phyloP scores from a whole-genome alignment of 53 echinoderm and acorn worm species.

The Stichopus horrens region DNA sequence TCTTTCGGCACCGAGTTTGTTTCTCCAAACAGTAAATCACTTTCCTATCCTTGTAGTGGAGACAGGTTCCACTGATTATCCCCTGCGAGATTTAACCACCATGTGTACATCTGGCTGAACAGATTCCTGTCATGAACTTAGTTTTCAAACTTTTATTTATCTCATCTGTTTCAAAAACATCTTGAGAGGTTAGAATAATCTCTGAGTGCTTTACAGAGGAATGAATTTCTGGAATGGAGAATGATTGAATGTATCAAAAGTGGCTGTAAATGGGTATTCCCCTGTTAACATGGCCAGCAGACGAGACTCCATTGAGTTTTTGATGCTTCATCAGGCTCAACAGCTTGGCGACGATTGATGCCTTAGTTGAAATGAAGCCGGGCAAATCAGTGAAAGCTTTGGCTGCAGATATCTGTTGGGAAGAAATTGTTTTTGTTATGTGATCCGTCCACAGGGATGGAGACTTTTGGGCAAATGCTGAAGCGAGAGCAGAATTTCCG shows the following conservation, averaged over 20 bases:
- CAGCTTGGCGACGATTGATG: conserved; percentile 6
- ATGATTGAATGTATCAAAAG: background rate
- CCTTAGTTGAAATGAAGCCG: background rate
- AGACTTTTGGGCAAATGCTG: background rate
- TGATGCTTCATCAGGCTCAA: background rate
- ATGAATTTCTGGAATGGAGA: background rate
- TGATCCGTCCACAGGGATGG: conserved; percentile 7
- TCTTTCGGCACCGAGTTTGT: too few relatives aligned
- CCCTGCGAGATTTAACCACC: too few relatives aligned
- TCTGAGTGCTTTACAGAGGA: background rate
- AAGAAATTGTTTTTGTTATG: conserved; percentile 12
- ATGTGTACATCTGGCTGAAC: too few relatives aligned
- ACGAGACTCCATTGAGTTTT: background rate
- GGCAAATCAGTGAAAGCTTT: background rate
- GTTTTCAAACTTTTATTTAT: background rate
- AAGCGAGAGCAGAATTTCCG: background rate
- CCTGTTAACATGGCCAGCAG: conserved; percentile 6
- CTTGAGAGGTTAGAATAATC: too few relatives aligned
- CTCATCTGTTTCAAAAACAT: background rate
- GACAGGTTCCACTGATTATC: too few relatives aligned
- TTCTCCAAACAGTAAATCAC: background rate
- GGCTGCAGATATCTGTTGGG: background rate
- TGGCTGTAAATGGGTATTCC: conserved; percentile 1
- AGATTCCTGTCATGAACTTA: too few relatives aligned
- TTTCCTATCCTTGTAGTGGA: background rate